Base-by-base conservation (phyloP, 2,888 invertebrate genomes). In the Ichneumon xanthorius region DNA sequence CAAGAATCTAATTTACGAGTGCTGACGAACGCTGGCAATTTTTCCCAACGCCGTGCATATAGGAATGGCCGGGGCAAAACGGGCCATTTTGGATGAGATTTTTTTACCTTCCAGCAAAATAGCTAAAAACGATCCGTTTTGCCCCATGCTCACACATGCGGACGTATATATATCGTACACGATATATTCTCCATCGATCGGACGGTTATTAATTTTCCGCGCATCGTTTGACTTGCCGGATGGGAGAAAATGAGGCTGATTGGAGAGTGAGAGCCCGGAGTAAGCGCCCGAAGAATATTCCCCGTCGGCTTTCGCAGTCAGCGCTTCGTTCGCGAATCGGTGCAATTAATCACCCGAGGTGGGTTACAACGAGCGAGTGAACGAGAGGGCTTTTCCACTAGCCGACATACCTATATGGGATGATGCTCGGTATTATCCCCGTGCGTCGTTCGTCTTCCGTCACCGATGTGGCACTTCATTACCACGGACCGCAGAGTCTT, bases 311-410 rank as follows among this genome's bases (percentile, higher is more conserved):
- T 61, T 50, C 71, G 76, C 71, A 88, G 88, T 88, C 88, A 88
- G 88, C 87, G 87, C 80, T 85, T 88, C 76, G 67, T 58, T 82
- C 86, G 77, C 85, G 85, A 88, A 86, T 86, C 87, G 45, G 82
- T 68, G 75, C 85, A 88, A 88, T 88, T 88, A 88, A 88, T 88
- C 85, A 88, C 81, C 77, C 73, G 79, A 65, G 14, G 16, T 65
- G 55, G 65, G 53, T 65, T 79, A 82, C 53, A 75, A n/a, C 19
- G 37, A 22, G 53, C 65, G 48, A 77, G 45, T 50, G 70, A 26
- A 22, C 37, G 33, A 71, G 50, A 50, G 48, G 70, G 48, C 14
- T 48, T 26, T 40, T 65, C 50, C 40, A 53, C 40, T 48, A 79
- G 61, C 55, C 37, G 19, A 63, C n/a, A 50, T 61, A 33, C 53